Conservation (phyloP, 2,113 vertebrate genomes). For the Proterorhinus semilunaris region DNA sequence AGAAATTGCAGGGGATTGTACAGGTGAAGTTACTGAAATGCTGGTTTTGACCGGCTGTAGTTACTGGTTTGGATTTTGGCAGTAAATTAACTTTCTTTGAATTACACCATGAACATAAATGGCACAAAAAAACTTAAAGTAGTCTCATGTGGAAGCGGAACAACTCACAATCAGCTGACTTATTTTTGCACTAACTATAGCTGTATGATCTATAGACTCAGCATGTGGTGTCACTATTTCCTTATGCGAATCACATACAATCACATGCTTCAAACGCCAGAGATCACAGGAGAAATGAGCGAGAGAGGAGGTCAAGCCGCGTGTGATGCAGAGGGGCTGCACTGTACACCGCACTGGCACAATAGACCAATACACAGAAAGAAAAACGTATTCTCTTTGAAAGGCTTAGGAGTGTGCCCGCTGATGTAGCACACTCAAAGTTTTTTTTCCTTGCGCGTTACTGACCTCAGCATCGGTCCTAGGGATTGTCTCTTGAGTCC, state of each 20-base stretch:
- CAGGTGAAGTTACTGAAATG: not conserved
- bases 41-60: not conserved
- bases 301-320: conserved; percentile 34
- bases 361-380: conserved; percentile 2
- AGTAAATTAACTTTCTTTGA: not conserved
- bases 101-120: conserved; percentile 4
- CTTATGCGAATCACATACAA: conserved; percentile 23
- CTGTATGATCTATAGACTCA: conserved; percentile 1
- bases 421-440: conserved; percentile 26
- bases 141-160: not conserved
- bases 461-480: conserved; percentile 56
- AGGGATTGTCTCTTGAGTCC: conserved; percentile 51
- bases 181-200: conserved; percentile 18
- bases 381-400: conserved; percentile 6
- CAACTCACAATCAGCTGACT: not conserved
- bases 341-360: not conserved
- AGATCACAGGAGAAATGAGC: conserved; percentile 31
- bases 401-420: conserved; percentile 25
- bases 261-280: conserved; percentile 32
- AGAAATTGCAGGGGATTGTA: no score
- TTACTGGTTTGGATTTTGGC: not conserved
- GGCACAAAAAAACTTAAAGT: not conserved
- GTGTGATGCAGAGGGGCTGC: not conserved
- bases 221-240: conserved; percentile 13
- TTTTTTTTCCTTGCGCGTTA: conserved; percentile 55